Evolutionary conservation across 2,888 invertebrate species (phyloP).

Genomic region (Osedax frankpressi): DNA sequence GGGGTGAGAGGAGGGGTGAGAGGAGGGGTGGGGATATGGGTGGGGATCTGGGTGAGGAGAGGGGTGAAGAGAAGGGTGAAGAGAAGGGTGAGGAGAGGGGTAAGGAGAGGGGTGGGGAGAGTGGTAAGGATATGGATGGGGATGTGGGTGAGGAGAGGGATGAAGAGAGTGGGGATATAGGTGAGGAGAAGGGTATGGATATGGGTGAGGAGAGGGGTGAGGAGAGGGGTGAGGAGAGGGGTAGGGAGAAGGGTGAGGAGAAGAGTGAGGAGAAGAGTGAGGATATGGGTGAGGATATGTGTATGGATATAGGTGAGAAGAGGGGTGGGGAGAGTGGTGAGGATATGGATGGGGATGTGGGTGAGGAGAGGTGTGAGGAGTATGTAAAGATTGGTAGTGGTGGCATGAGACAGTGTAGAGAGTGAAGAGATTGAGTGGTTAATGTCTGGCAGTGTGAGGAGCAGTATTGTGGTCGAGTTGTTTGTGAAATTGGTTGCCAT

Average conservation of each 20-base stretch:
- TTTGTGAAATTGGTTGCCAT: too few relatives aligned
- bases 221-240: not conserved
- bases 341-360: too few relatives aligned
- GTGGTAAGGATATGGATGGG: too few relatives aligned
- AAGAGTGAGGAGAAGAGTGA: not conserved
- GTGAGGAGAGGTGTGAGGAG: too few relatives aligned
- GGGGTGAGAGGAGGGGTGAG: too few relatives aligned
- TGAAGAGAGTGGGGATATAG: not conserved
- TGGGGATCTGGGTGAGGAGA: too few relatives aligned
- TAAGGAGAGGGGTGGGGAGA: not conserved
- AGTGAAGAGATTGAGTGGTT: too few relatives aligned
- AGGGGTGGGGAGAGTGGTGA: not conserved
- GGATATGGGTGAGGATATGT: too few relatives aligned
- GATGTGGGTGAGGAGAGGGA: conserved; percentile 14
- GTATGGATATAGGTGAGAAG: not conserved
- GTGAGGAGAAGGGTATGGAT: not conserved
- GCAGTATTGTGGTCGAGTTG: too few relatives aligned
- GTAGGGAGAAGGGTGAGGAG: not conserved
- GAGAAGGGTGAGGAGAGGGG: not conserved
- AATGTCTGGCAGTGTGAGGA: too few relatives aligned
- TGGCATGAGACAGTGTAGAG: too few relatives aligned
- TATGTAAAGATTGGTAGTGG: too few relatives aligned
- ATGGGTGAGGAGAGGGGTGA: not conserved
- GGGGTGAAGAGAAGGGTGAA: conserved; percentile 10
- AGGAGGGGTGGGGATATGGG: not conserved